These are phyloP conservation scores for Aramus guarauna DNA, from an alignment of 2,113 vertebrate genomes.

Conservation along the genomic window DNA sequence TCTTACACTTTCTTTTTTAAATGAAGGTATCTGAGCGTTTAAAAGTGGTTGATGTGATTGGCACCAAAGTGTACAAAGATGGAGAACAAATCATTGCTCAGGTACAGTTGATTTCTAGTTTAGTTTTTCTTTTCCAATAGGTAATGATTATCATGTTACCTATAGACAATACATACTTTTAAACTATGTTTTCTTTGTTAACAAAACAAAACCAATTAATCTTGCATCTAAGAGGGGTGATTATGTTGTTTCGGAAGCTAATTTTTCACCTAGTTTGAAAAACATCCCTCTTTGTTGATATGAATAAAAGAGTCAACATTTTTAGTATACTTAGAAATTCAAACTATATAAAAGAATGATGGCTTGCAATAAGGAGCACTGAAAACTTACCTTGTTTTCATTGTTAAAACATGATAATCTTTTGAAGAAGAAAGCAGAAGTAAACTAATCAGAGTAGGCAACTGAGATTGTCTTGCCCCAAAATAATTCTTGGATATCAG, in stretches of 20 bases:
- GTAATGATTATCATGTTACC: background rate
- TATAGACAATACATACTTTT: background rate
- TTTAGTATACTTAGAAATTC: background rate
- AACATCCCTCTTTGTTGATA: background rate
- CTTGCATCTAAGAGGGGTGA: background rate
- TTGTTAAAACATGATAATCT: background rate
- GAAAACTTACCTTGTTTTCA: background rate
- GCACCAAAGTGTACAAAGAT: slow-evolving; percentile 87
- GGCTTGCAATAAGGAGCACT: background rate
- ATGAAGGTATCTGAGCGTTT: slow-evolving; percentile 92
- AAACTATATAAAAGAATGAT: background rate
- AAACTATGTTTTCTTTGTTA: background rate
- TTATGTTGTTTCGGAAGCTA: background rate
- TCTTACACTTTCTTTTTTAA: background rate
- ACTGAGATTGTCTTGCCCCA: background rate
- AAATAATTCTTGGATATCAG: background rate
- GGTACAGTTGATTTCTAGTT: slow-evolving; percentile 71
- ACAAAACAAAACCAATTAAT: background rate
- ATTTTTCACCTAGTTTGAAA: background rate
- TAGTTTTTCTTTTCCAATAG: background rate
- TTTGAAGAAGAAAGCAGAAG: background rate
- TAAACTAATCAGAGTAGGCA: background rate
- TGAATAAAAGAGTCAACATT: background rate
- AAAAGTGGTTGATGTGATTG: slow-evolving; percentile 97
- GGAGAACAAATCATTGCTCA: slow-evolving; percentile 98